Conservation (phyloP, 2,113 vertebrate species). For the Callorhinus ursinus region DNA sequence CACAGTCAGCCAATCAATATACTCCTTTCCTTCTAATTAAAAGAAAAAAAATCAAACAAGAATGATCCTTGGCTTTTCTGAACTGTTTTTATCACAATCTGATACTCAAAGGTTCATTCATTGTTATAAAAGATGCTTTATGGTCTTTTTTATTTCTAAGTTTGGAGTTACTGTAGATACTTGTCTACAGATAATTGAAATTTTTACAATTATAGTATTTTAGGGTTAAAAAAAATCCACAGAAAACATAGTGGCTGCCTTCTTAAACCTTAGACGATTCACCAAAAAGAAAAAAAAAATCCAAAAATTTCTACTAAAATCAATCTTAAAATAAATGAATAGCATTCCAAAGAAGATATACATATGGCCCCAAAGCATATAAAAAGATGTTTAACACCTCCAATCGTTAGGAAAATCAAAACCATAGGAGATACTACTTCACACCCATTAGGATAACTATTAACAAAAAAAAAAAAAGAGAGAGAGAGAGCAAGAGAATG, state of each 20-base stretch:
- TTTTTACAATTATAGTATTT: constrained; percentile 17
- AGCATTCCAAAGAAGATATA: not conserved
- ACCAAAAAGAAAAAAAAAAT: not conserved
- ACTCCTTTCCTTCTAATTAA: constrained; percentile 21
- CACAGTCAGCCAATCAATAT: not conserved
- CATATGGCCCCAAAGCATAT: not conserved
- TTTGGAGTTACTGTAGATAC: not conserved
- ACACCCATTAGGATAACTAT: not conserved
- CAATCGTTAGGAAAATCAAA: not conserved
- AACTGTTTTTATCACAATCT: constrained; percentile 22
- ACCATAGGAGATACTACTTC: not conserved
- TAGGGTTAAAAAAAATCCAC: not conserved
- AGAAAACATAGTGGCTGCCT: not conserved
- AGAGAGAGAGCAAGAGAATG: not conserved
- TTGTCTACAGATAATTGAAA: not conserved
- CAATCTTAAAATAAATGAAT: not conserved
- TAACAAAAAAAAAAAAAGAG: not conserved
- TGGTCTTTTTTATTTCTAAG: not conserved
- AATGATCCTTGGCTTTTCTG: constrained; percentile 24
- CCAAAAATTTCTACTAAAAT: constrained; percentile 9
- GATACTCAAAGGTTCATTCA: not conserved
- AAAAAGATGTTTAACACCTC: constrained; percentile 2
- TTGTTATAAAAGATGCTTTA: constrained; percentile 7
- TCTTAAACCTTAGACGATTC: constrained; percentile 22
- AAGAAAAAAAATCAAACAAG: constrained; percentile 5